Evolutionary conservation across 2,797 vertebrate genomes (phyloP).

Genomic region (Malacoraja senta): DNA sequence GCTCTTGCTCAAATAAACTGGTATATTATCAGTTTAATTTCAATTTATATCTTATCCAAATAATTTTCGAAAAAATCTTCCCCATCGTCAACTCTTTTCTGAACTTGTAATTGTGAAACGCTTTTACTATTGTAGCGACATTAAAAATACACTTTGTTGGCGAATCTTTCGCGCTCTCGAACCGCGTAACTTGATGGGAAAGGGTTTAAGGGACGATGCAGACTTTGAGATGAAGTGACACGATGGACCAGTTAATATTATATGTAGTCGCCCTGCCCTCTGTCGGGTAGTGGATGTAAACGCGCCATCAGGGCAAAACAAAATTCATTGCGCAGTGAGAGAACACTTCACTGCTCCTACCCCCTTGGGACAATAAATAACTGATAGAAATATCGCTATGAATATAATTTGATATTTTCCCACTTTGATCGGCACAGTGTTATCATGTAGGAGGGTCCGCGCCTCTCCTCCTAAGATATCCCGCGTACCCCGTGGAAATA

Average conservation of each 20-base stretch:
- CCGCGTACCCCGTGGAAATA: not conserved
- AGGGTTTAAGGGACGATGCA: not conserved
- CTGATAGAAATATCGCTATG: not conserved
- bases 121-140: not conserved
- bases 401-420: not conserved
- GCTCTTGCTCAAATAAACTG: not conserved
- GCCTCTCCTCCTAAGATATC: not conserved
- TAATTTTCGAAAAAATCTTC: no score
- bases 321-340: not conserved
- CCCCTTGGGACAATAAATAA: constrained; percentile 2
- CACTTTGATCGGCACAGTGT: not conserved
- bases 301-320: not conserved
- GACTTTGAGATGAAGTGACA: not conserved
- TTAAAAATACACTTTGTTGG: not conserved
- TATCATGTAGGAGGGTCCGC: not conserved
- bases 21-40: not conserved
- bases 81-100: not conserved
- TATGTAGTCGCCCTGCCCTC: constrained; percentile 29
- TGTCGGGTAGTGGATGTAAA: constrained; percentile 8
- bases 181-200: not conserved
- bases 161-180: not conserved
- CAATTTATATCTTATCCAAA: not conserved
- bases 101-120: not conserved
- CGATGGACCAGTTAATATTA: not conserved
- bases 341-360: not conserved